phyloP scores from a whole-genome alignment of 2,888 invertebrate genomes.

The Callyntrura guangdongensis region DNA sequence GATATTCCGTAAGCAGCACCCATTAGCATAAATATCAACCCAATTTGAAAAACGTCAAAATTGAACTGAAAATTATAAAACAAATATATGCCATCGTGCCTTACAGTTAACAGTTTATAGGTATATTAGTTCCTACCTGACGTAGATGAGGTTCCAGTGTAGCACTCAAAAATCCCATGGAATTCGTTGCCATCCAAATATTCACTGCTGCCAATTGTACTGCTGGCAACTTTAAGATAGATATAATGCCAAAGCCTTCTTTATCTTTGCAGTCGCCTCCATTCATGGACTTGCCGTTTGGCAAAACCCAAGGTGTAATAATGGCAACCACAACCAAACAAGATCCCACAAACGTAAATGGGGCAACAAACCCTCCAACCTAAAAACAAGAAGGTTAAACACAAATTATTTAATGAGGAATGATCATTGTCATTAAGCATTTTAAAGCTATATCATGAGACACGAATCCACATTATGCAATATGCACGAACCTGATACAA shows the following conservation, averaged over 20 bases:
- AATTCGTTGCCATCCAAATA: constrained; percentile 86
- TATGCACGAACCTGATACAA: constrained; percentile 90
- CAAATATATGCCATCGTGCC: background rate
- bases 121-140: constrained; percentile 85
- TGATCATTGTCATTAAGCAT: too few species aligned
- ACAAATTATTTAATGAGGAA: constrained; percentile 7
- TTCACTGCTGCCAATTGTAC: constrained; percentile 85
- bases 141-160: constrained; percentile 88
- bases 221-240: constrained; percentile 88
- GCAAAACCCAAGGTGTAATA: constrained; percentile 86
- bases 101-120: too few species aligned
- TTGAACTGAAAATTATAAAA: constrained; percentile 69
- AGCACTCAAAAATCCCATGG: constrained; percentile 87
- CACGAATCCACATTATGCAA: too few species aligned
- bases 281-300: constrained; percentile 86
- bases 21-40: constrained; percentile 86
- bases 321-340: constrained; percentile 85
- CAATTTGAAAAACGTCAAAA: constrained; percentile 66
- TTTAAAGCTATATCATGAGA: too few species aligned
- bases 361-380: constrained; percentile 88
- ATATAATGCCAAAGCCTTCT: constrained; percentile 73
- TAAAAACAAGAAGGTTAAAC: constrained; percentile 84
- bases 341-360: constrained; percentile 86
- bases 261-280: constrained; percentile 69
- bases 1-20: constrained; percentile 93